Conservation (phyloP, 2,888 invertebrate genomes). For the Andrena praecox region DNA sequence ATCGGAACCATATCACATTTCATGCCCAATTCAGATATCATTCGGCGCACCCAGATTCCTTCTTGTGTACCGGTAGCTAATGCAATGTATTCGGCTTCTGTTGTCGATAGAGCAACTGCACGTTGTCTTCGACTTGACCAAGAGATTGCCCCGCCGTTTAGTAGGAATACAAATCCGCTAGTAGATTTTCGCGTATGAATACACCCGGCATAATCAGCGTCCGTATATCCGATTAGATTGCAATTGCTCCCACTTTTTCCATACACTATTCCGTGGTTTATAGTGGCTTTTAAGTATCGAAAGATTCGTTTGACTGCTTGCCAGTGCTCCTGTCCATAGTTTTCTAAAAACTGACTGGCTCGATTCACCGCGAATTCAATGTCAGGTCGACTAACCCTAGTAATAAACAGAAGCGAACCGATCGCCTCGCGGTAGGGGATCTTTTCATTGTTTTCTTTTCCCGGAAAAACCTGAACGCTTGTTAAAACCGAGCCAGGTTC, state of each 20-base stretch:
- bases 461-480: too few species aligned
- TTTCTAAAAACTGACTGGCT: too few species aligned
- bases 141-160: not conserved
- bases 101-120: not conserved
- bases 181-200: not conserved
- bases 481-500: too few species aligned
- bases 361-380: too few species aligned
- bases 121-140: not conserved
- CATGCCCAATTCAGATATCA: not conserved
- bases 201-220: not conserved
- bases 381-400: too few species aligned
- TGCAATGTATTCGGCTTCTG: not conserved
- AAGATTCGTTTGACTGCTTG: too few species aligned
- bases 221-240: not conserved
- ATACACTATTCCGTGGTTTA: too few species aligned
- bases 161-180: not conserved
- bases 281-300: not conserved
- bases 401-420: too few species aligned
- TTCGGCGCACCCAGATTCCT: not conserved
- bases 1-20: not conserved
- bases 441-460: too few species aligned
- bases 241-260: too few species aligned
- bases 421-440: too few species aligned
- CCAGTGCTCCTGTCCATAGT: too few species aligned
- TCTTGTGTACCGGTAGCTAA: not conserved